Evolutionary conservation across 2,113 vertebrate species (phyloP), one percentile per base, ranked within the genome.

Genomic region (Prionailurus viverrinus): DNA sequence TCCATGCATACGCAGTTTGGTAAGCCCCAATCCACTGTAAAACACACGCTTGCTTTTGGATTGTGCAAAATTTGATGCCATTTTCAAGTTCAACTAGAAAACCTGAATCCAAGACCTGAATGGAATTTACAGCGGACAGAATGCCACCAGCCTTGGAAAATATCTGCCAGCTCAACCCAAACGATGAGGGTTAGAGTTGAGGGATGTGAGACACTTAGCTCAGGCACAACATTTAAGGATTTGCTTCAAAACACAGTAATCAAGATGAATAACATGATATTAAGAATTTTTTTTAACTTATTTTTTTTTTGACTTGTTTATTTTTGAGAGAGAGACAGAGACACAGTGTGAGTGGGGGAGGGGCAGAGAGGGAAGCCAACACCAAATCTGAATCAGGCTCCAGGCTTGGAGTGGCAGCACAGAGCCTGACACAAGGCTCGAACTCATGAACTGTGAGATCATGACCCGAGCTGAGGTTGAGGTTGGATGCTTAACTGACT

Each of bases 11-110:
- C 12, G 66, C 10, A 36, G 11, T 51, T 94, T 48, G 39, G 69
- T 76, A n/a, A 95, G 45, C 19, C 25, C 10, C 36, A 81, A 53
- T 74, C n/a, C 1, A 33, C 83, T 91, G 91, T 41, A 18, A 27
- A 83, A 69, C n/a, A 53, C 23, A 4, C 21, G 86, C 23, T 83
- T 97, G 53, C 78, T 88, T 96, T 86, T 53, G 7, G 71, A 79
- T 6, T 31, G 11, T 63, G 23, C 14, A 51, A 93, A 66, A 93
- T 85, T 83, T 93, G 79, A 13, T 84, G 5, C 3, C 11, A 36
- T 65, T 86, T 95, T 85, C 82, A 83, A 84, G 21, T 93, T 89
- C 45, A 88, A 31, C 41, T 80, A 61, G 58, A 90, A 93, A 95
- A 66, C 16, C 36, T 36, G 36, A 36, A 95, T 79, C 25, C 23